Percentiles rank a stretch among this genome's conserved stretches.
Evolutionary conservation across 1,140 invertebrate genomes (phyloP).

Genomic region (Zaprionus ghesquierei): DNA sequence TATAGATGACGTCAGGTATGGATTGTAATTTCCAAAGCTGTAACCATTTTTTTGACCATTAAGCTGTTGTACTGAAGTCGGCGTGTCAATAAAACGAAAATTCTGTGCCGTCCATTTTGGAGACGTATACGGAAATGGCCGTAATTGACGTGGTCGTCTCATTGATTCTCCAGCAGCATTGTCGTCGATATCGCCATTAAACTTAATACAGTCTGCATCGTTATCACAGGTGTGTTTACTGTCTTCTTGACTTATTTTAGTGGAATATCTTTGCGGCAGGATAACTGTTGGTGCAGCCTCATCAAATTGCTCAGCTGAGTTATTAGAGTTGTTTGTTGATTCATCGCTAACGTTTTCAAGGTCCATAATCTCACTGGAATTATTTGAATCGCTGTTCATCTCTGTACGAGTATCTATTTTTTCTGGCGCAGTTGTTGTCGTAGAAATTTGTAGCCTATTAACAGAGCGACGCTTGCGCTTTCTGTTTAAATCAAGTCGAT

Average conservation of each 20-base stretch:
- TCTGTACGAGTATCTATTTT: background rate
- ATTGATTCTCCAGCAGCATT: slow-evolving; percentile 47
- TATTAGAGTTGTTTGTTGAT: slow-evolving; percentile 38
- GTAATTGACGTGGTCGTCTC: slow-evolving; percentile 62
- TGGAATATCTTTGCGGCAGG: slow-evolving; percentile 44
- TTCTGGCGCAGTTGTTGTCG: background rate
- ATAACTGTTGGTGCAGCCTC: slow-evolving; percentile 1
- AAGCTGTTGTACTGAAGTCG: slow-evolving; percentile 25
- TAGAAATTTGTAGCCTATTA: background rate
- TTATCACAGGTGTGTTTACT: slow-evolving; percentile 1
- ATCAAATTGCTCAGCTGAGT: slow-evolving; percentile 39
- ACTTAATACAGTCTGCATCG: slow-evolving; percentile 19
- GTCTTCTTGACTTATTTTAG: slow-evolving; percentile 43
- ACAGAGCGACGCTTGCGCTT: slow-evolving; percentile 52
- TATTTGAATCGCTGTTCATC: slow-evolving; percentile 37
- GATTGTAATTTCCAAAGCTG: slow-evolving; percentile 69
- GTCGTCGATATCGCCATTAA: slow-evolving; percentile 34
- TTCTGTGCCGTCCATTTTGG: slow-evolving; percentile 47
- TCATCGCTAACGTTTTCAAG: background rate
- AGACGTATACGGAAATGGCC: slow-evolving; percentile 34
- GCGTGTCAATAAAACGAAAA: slow-evolving; percentile 60
- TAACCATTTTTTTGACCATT: slow-evolving; percentile 43
- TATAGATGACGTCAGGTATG: slow-evolving; percentile 68
- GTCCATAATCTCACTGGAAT: slow-evolving; percentile 42
- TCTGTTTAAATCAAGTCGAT: slow-evolving; percentile 53